Evolutionary conservation across 2,113 vertebrate genomes (phyloP).

Genomic region (Callospermophilus lateralis): DNA sequence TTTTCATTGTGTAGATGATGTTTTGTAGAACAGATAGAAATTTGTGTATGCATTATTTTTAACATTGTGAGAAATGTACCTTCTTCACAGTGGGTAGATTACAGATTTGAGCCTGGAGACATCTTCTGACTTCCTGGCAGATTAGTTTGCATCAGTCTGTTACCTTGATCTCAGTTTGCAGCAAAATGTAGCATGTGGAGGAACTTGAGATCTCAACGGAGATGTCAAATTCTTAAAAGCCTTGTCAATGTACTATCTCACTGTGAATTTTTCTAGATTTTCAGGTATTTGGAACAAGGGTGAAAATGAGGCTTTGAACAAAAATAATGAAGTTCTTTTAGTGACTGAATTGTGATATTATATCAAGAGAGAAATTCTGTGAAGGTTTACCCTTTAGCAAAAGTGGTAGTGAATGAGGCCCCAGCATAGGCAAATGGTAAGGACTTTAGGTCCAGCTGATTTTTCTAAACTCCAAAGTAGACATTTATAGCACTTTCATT

Average conservation of each 20-base stretch:
- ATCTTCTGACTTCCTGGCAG: neutral
- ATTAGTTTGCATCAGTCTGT: neutral
- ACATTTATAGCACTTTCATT: neutral
- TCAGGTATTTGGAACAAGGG: constrained; percentile 3
- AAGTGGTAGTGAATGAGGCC: neutral
- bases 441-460: neutral
- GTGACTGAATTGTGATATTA: neutral
- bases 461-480: constrained; percentile 1
- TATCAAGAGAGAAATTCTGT: neutral
- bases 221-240: neutral
- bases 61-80: neutral
- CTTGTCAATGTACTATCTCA: neutral
- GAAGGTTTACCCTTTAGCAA: neutral
- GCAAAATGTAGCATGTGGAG: neutral
- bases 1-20: neutral
- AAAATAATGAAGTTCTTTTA: neutral
- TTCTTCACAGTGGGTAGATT: neutral
- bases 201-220: neutral
- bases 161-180: neutral
- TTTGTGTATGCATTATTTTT: neutral
- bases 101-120: neutral
- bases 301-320: neutral
- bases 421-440: neutral
- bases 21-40: neutral
- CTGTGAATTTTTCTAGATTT: neutral